Evolutionary conservation across 2,888 invertebrate genomes (phyloP), one percentile per base, ranked within the genome.

Genomic region (Acronicta aceris): DNA sequence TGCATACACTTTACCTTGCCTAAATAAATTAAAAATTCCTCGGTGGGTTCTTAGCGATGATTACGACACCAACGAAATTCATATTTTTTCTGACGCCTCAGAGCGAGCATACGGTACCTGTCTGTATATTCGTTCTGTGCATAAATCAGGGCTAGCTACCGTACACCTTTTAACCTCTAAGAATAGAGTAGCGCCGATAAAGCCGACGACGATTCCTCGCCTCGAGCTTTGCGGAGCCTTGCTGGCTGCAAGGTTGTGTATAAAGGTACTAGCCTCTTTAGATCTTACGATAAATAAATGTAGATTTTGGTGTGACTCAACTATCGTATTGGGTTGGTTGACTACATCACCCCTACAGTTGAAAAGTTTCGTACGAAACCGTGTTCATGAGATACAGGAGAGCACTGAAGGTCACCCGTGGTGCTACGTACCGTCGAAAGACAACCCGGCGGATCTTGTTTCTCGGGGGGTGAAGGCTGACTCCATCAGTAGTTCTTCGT

Each of bases 401-500:
- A 38, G 38, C 7, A 38, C 38, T 5, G 38, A 38, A 7, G 38
- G 38, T 38, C 38, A 38, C 38, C 38, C n/a, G 16, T 49, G 49
- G 49, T 1, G 49, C 17, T 49, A 49, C 16, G 49, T 49, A 21
- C 38, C 49, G 36, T 49, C 49, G 17, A 49, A 49, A 21, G 40
- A 50, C 21, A 50, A 50, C 16, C 50, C 50, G 40, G 50, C 50
- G 40, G 50, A 50, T 27, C 50, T 50, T 40, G 40, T 50, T 50
- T 50, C 50, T 13, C 50, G 50, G 2, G 50, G 50, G 38, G n/a
- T 38, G 38, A 38, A 38, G 38, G 38, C 38, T 38, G 38, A 38
- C 7, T n/a, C 13, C 38, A 38, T 38, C 38, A 38, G 38, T 7
- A n/a, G n/a, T n/a, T 38, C n/a, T 6, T 38, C 38, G 6, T 38